These are phyloP conservation scores for Drosophila nikananu DNA, from an alignment of 1,140 invertebrate species.

Conservation along the genomic window DNA sequence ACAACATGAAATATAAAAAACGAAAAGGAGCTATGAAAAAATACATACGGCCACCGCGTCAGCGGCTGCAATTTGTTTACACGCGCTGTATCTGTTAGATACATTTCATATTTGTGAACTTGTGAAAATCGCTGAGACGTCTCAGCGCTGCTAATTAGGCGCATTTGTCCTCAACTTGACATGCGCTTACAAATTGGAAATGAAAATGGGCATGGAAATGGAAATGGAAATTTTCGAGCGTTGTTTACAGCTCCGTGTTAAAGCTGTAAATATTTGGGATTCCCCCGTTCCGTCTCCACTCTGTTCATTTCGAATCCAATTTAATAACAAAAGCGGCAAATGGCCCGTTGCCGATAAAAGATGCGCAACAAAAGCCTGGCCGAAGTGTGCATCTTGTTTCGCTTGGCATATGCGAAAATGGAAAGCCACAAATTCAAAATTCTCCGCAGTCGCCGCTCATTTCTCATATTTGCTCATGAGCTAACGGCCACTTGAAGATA, in stretches of 20 bases:
- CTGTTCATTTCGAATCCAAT: slow-evolving; percentile 7
- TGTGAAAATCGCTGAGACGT: slow-evolving; percentile 77
- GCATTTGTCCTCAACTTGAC: slow-evolving; percentile 77
- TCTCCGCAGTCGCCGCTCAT: slow-evolving; percentile 52
- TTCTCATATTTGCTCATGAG: slow-evolving; percentile 65
- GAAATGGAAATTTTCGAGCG: slow-evolving; percentile 57
- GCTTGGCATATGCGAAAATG: slow-evolving; percentile 56
- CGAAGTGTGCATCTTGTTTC: slow-evolving; percentile 39
- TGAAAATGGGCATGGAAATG: slow-evolving; percentile 59
- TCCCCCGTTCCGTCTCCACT: background rate
- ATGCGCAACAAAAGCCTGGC: slow-evolving; percentile 38
- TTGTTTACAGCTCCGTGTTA: slow-evolving; percentile 51
- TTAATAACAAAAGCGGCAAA: slow-evolving; percentile 80
- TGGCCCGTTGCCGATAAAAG: slow-evolving; percentile 77
- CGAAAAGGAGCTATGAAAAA: slow-evolving; percentile 17
- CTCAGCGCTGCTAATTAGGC: slow-evolving; percentile 71
- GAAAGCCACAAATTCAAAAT: slow-evolving; percentile 52
- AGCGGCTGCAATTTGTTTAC: slow-evolving; percentile 70
- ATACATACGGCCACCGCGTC: slow-evolving; percentile 11
- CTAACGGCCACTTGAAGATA: slow-evolving; percentile 83
- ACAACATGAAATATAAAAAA: slow-evolving; percentile 30
- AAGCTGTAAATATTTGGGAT: slow-evolving; percentile 68
- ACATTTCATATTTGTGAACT: slow-evolving; percentile 79
- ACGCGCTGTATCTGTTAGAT: slow-evolving; percentile 68
- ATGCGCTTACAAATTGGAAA: slow-evolving; percentile 69